Conservation (phyloP, 2,888 invertebrate genomes). For the Synergus itoensis region DNA sequence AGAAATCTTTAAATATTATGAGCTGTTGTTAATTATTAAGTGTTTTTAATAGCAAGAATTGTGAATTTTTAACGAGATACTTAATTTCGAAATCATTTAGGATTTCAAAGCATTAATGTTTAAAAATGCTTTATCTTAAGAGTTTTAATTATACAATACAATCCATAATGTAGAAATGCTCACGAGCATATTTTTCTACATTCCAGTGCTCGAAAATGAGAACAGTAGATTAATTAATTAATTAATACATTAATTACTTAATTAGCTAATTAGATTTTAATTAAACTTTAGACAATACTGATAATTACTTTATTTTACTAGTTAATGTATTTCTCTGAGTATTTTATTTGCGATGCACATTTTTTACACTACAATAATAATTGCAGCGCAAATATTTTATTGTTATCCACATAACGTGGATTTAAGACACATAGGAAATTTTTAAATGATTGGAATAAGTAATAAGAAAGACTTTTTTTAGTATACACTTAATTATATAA, state of each 20-base stretch:
- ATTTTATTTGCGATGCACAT: conserved; percentile 1
- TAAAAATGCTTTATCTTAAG: not conserved
- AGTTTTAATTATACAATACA: not conserved
- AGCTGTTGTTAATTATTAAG: not conserved
- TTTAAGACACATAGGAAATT: not conserved
- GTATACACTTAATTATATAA: not conserved
- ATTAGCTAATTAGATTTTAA: not conserved
- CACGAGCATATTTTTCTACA: not conserved
- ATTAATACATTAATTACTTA: not conserved
- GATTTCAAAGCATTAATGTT: not conserved
- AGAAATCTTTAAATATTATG: not conserved
- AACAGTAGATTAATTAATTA: not conserved
- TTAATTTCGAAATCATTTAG: not conserved
- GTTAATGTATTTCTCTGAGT: not conserved
- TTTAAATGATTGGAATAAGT: not conserved
- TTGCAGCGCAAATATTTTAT: not conserved
- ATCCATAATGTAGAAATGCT: not conserved
- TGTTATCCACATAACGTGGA: not conserved
- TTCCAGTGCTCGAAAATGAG: not conserved
- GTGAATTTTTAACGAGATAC: not conserved
- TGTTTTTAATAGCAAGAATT: not conserved
- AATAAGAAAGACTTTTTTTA: not conserved
- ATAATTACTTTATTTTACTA: not conserved
- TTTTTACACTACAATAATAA: not conserved
- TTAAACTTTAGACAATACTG: not conserved